Evolutionary conservation across 2,888 invertebrate genomes (phyloP).

Genomic region (Alsophila aescularia): DNA sequence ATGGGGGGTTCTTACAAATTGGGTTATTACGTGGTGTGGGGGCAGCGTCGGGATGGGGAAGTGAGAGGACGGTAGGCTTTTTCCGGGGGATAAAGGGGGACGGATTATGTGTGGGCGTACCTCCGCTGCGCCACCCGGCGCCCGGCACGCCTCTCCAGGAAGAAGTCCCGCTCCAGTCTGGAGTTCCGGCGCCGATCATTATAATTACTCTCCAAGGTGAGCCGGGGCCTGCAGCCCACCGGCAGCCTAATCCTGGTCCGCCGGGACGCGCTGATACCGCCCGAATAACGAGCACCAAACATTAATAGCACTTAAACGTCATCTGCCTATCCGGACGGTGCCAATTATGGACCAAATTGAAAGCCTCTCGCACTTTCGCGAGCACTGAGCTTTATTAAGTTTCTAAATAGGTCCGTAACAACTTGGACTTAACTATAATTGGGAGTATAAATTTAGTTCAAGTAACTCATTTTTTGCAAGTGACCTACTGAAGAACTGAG

Average conservation of each 20-base stretch:
- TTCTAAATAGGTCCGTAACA: conserved; percentile 44
- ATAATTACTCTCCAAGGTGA: conserved; percentile 84
- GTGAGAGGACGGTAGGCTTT: conserved; percentile 49
- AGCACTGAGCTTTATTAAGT: conserved; percentile 58
- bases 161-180: conserved; percentile 77
- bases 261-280: conserved; percentile 71
- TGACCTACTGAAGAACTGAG: not conserved
- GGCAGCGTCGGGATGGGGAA: conserved; percentile 70
- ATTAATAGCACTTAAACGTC: conserved; percentile 74
- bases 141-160: conserved; percentile 81
- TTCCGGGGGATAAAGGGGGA: conserved; percentile 52
- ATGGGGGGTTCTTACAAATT: conserved; percentile 84
- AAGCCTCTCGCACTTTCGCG: conserved; percentile 60
- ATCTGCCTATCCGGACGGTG: conserved; percentile 64
- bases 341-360: conserved; percentile 72
- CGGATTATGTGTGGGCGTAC: conserved; percentile 74
- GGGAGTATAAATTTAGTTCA: conserved; percentile 30
- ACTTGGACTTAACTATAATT: conserved; percentile 42
- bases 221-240: conserved; percentile 73
- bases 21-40: conserved; percentile 82
- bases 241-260: conserved; percentile 72
- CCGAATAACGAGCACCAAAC: conserved; percentile 70
- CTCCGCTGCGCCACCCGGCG: conserved; percentile 74
- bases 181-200: conserved; percentile 82
- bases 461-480: conserved; percentile 31